Percentiles rank a stretch among this genome's conserved stretches.
phyloP scores from a whole-genome alignment of 2,113 vertebrate genomes.

The Indicator maculatus region DNA sequence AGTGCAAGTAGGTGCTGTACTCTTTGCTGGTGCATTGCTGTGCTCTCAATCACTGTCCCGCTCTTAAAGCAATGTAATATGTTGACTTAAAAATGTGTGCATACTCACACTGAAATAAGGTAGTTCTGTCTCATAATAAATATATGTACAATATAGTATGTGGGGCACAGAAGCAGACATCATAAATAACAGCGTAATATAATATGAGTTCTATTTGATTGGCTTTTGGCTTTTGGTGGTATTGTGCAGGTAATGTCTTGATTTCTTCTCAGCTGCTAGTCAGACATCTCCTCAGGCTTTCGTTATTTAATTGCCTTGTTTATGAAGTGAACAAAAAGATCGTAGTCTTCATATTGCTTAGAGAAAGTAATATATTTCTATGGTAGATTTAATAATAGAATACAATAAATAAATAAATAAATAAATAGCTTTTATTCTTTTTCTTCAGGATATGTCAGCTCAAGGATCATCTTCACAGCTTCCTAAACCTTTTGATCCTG shows the following conservation, averaged over 20 bases:
- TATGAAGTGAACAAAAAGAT: constrained; percentile 15
- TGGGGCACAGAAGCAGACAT: background rate
- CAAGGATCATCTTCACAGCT: constrained; percentile 90
- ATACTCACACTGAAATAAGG: background rate
- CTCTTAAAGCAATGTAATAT: background rate
- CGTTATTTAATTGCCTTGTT: background rate
- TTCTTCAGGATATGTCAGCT: constrained; percentile 88
- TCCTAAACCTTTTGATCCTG: constrained; percentile 92
- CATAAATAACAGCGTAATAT: background rate
- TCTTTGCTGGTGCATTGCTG: background rate
- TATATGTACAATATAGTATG: background rate
- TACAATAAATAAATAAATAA: constrained; percentile 44
- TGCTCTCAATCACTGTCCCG: background rate
- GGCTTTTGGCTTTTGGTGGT: background rate
- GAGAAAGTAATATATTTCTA: background rate
- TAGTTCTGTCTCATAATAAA: background rate
- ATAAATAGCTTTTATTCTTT: background rate
- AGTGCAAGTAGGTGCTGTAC: background rate
- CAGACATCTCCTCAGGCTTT: background rate
- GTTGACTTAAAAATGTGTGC: background rate
- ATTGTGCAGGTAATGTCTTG: background rate
- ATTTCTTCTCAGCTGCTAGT: background rate
- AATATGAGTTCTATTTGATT: background rate
- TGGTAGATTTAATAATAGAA: constrained; percentile 22
- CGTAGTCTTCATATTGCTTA: background rate